phyloP scores from a whole-genome alignment of 2,888 invertebrate species.

The Drosophila bunnanda region DNA sequence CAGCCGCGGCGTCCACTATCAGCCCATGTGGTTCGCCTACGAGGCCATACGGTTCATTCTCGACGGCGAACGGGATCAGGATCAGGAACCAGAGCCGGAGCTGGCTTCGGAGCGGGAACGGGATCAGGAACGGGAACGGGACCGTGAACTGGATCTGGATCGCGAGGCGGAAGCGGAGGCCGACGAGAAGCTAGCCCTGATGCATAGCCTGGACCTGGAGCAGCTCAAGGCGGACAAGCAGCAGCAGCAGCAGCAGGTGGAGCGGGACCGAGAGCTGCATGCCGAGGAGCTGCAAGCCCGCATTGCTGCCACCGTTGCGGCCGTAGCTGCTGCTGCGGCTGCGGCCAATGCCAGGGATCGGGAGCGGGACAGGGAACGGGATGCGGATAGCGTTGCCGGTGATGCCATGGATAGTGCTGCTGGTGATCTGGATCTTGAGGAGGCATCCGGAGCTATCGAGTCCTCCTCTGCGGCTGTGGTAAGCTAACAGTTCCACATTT shows the following conservation, averaged over 20 bases:
- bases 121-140: slow-evolving; percentile 46
- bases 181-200: slow-evolving; percentile 67
- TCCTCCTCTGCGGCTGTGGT: slow-evolving; percentile 75
- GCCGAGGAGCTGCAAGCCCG: slow-evolving; percentile 60
- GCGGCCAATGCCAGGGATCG: slow-evolving; percentile 65
- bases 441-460: slow-evolving; percentile 39
- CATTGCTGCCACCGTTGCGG: slow-evolving; percentile 70
- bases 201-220: slow-evolving; percentile 74
- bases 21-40: slow-evolving; percentile 84
- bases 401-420: slow-evolving; percentile 49
- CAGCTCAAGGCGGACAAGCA: slow-evolving; percentile 64
- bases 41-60: slow-evolving; percentile 83
- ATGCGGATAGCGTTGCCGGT: slow-evolving; percentile 48
- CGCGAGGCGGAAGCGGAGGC: slow-evolving; percentile 53
- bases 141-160: slow-evolving; percentile 23
- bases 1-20: slow-evolving; percentile 82
- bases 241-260: slow-evolving; percentile 46
- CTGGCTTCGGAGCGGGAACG: slow-evolving; percentile 38
- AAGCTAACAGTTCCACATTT: slow-evolving; percentile 47
- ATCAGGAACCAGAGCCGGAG: slow-evolving; percentile 43
- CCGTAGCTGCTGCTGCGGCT: slow-evolving; percentile 63
- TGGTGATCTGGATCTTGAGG: slow-evolving; percentile 42
- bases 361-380: slow-evolving; percentile 47
- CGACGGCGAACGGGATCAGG: slow-evolving; percentile 82
- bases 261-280: slow-evolving; percentile 52